phyloP scores from a whole-genome alignment of 2,797 vertebrate genomes.

The Siniperca obscura region DNA sequence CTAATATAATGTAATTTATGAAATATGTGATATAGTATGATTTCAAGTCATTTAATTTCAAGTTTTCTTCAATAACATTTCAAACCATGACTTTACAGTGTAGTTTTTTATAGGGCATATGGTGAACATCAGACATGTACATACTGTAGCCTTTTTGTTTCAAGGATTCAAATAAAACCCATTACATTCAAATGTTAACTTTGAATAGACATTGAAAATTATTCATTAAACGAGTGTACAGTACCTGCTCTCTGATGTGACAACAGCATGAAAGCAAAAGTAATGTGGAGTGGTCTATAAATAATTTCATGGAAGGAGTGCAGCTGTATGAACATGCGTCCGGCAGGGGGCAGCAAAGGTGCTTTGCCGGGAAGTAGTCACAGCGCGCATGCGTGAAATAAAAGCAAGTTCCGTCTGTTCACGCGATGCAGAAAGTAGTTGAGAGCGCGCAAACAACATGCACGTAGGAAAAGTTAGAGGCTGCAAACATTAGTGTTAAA shows the following conservation, averaged over 20 bases:
- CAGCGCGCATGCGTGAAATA: slow-evolving; percentile 39
- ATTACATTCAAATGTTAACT: neutral
- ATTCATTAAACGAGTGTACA: neutral
- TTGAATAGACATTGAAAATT: no score
- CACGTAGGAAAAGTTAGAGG: neutral
- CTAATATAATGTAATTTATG: no score
- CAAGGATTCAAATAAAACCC: neutral
- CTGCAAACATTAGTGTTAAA: neutral
- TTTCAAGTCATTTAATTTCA: no score
- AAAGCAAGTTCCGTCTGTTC: neutral
- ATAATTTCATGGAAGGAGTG: no score
- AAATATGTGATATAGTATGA: no score
- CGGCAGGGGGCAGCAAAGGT: neutral
- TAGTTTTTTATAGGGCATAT: no score
- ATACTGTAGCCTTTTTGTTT: neutral
- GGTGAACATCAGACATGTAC: no score
- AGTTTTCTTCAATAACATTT: no score
- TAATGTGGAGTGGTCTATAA: no score
- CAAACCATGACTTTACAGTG: no score
- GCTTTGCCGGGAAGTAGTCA: rapidly evolving
- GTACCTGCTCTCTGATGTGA: neutral
- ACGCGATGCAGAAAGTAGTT: neutral
- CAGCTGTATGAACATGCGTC: rapidly evolving
- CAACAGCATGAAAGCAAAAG: neutral
- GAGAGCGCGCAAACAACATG: slow-evolving; percentile 10